phyloP scores from a whole-genome alignment of 2,113 vertebrate species.

The Semnornis frantzii region DNA sequence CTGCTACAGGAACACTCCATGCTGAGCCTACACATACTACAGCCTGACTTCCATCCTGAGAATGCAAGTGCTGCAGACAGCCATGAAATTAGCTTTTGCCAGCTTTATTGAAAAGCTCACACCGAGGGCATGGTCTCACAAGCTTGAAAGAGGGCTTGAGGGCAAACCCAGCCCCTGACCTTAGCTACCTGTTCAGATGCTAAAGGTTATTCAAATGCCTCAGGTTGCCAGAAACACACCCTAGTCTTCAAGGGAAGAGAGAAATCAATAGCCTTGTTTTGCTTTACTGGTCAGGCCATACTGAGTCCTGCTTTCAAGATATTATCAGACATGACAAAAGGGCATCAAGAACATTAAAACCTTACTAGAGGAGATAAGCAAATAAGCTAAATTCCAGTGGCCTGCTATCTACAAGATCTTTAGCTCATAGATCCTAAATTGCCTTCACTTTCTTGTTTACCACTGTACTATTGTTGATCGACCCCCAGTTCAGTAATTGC shows the following conservation, averaged over 20 bases:
- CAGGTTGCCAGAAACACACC: not conserved
- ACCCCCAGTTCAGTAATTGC: not conserved
- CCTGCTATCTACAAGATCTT: not conserved
- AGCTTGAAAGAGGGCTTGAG: not conserved
- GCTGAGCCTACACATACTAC: not conserved
- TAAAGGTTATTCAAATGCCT: not conserved
- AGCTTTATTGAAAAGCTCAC: not conserved
- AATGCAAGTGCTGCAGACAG: not conserved
- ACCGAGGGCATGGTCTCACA: not conserved
- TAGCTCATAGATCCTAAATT: not conserved
- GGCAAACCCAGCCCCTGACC: not conserved
- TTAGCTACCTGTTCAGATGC: not conserved
- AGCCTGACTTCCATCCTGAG: not conserved
- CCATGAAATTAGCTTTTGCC: not conserved
- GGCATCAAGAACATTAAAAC: not conserved
- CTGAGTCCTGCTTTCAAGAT: not conserved
- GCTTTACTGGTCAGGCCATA: not conserved
- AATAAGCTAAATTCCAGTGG: not conserved
- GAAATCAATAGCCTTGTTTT: not conserved
- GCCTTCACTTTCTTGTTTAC: not conserved
- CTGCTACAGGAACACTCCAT: not conserved
- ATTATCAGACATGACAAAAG: not conserved
- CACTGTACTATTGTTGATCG: not conserved
- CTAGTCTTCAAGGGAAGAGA: not conserved
- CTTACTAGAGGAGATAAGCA: not conserved